Percentiles rank a stretch among this genome's conserved stretches.
Evolutionary conservation across 1,140 invertebrate species (phyloP).

Genomic region (Pissodes strobi): DNA sequence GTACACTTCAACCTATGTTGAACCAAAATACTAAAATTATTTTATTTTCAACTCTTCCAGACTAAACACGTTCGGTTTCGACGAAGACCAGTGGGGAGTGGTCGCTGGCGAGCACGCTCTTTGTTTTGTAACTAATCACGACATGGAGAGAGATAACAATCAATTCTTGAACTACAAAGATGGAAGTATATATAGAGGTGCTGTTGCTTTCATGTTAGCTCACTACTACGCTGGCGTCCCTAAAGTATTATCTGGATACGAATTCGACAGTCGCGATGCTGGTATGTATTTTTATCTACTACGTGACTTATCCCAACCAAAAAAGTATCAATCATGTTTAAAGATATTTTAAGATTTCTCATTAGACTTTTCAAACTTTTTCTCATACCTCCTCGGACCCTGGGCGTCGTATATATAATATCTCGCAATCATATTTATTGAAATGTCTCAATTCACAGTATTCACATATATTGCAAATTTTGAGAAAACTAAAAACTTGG

Average conservation of each 20-base stretch:
- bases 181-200: slow-evolving; percentile 68
- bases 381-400: no score
- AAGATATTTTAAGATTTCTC: no score
- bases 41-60: neutral
- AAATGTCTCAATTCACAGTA: no score
- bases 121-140: slow-evolving; percentile 68
- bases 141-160: slow-evolving; percentile 59
- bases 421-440: no score
- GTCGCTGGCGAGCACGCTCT: slow-evolving; percentile 60
- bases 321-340: neutral
- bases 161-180: slow-evolving; percentile 64
- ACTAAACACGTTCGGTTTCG: slow-evolving; percentile 32
- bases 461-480: no score
- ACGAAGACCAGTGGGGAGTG: slow-evolving; percentile 61
- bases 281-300: slow-evolving; percentile 75
- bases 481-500: no score
- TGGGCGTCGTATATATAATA: no score
- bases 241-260: slow-evolving; percentile 77
- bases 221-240: slow-evolving; percentile 74
- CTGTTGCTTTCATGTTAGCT: slow-evolving; percentile 80
- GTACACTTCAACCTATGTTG: no score
- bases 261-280: slow-evolving; percentile 61
- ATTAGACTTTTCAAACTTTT: no score
- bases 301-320: slow-evolving; percentile 56
- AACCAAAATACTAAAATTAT: neutral